Base-by-base conservation (phyloP, 2,888 invertebrate species). In the Drosophila buzzatii region DNA sequence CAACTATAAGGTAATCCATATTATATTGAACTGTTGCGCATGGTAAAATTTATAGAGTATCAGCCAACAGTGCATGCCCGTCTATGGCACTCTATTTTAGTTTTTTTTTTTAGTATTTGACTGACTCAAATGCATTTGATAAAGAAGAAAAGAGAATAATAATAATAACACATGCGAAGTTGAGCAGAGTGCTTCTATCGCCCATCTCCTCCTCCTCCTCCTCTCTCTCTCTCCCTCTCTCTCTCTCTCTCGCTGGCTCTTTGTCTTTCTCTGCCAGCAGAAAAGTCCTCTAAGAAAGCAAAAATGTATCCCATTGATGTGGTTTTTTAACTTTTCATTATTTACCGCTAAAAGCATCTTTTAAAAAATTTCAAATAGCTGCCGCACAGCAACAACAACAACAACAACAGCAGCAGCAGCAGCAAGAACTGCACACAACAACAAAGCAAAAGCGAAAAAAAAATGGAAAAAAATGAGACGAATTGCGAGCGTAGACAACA, bases 301-400 rank as follows among this genome's bases (percentile, higher is more conserved):
- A 77, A 77, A 89, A 84, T 81, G 85, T 81, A 82, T 84, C 82
- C 82, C 91, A 92, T 92, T 92, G 92, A 92, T 93, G 93, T 92
- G 93, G 93, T 91, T 92, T 93, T 93, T 93, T 92, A 93, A 92
- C 92, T 93, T 93, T 93, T 92, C 92, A 93, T 92, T 93, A 92
- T 92, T 92, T 92, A 92, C 93, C 93, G 91, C 93, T 93, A 92
- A 93, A 93, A 93, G 93, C 93, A 91, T 92, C 92, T 92, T 92
- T 92, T 91, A 92, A 92, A 92, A 77, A 90, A 91, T 92, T 90
- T 85, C 85, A 91, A 91, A 91, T 81, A 81, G 85, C 82, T 81
- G 76, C 77, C 82, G 70, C 79, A 78, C 65, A 70, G 61, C 68
- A 76, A 70, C 62, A 72, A 60, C 65, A 78, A 33, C 53, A 63